Evolutionary conservation across 2,888 invertebrate genomes (phyloP).

Genomic region (Metellina segmentata): DNA sequence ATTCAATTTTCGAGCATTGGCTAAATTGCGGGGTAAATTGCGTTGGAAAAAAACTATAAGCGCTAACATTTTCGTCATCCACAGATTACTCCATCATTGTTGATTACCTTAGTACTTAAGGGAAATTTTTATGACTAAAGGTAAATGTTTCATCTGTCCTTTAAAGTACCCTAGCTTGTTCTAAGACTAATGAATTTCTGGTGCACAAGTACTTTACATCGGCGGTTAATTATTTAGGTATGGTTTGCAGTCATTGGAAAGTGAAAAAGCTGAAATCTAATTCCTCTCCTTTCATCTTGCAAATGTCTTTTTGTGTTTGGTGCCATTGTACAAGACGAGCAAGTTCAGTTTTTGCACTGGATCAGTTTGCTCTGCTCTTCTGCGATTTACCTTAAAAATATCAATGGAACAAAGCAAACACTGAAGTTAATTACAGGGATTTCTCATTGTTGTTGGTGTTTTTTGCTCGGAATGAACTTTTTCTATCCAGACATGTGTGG

Average conservation of each 20-base stretch:
- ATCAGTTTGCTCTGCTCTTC: not conserved
- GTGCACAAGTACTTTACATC: not conserved
- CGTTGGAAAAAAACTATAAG: not conserved
- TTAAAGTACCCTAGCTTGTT: not conserved
- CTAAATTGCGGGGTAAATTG: not conserved
- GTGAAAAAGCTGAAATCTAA: constrained; percentile 1
- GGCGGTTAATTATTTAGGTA: constrained; percentile 22
- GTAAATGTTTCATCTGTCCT: not conserved
- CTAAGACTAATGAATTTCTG: not conserved
- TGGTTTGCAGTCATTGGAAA: not conserved
- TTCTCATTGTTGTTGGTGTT: constrained; percentile 1
- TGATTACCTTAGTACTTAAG: not conserved
- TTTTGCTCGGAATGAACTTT: constrained; percentile 30
- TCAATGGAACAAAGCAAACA: constrained; percentile 43
- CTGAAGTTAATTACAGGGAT: constrained; percentile 50
- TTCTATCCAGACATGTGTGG: not conserved
- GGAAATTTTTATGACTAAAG: not conserved
- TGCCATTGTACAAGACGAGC: constrained; percentile 19
- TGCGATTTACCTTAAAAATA: constrained; percentile 42
- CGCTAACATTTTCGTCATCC: not conserved
- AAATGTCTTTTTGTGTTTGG: constrained; percentile 11
- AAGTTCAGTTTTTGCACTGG: not conserved
- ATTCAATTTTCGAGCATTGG: not conserved
- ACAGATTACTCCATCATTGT: not conserved
- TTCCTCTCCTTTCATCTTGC: not conserved